Base-by-base conservation (phyloP, 2,888 invertebrate genomes). In the Elysia crispata region DNA sequence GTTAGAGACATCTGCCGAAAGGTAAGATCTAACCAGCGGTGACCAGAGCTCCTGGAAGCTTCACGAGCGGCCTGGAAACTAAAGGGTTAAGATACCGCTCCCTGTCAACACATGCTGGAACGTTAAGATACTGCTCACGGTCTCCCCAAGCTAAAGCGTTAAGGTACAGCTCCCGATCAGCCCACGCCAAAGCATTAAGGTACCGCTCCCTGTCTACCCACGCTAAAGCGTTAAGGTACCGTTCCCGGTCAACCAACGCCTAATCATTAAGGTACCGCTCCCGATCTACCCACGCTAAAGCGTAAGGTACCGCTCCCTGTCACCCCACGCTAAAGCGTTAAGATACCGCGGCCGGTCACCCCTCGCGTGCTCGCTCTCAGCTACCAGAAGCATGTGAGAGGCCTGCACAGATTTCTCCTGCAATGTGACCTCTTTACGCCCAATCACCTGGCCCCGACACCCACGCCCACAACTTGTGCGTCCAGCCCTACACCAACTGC, bases 361-460 rank as follows among this genome's bases (percentile, higher is more conserved):
- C 80, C 80, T 20, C 80, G 80, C 62, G 33, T 41, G 57, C 67
- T 80, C 69, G 76, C 76, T 30, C 49, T 33, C 41, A 70, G 76
- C 23, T 80, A 80, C 31, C 66, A 75, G 50, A 67, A 57, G 50
- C 76, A 69, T 13, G 25, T 80, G 31, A 41, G 69, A 25, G 80
- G 80, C n/a, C 80, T 80, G 8, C 80, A 80, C 5, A 75, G 80
- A 1, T 49, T 80, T 15, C 75, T 80, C 70, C 25, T 80, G 80
- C 80, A 80, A 80, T 80, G 80, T 80, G 80, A 80, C 69, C 80
- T 80, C 54, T 69, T 80, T 13, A 76, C 57, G 13, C 76, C 75
- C 13, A 33, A 54, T 18, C 80, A 76, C 62, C 70, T 69, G 80
- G 80, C 80, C 25, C 54, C 75, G 15, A 69, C 70, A 3, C 75